Evolutionary conservation across 2,113 vertebrate genomes (phyloP).

Genomic region (Callionymus lyra): DNA sequence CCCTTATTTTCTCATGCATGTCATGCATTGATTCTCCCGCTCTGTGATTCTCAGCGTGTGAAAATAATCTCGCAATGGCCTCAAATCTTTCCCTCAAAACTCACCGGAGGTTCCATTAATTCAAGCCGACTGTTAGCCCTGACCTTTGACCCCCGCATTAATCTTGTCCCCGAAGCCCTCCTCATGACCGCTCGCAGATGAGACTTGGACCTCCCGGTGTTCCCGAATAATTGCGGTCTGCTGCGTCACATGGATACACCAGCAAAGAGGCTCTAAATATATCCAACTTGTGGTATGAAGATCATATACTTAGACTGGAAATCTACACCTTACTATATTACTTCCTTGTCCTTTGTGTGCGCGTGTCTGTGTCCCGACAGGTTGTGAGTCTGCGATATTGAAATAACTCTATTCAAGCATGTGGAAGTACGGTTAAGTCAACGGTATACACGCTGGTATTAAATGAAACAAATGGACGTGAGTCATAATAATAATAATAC

Average conservation of each 20-base stretch:
- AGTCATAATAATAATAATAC: too few relatives aligned
- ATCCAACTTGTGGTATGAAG: constrained; percentile 47
- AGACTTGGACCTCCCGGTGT: constrained; percentile 22
- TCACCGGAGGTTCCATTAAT: neutral
- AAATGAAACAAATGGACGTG: neutral
- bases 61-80: too few relatives aligned
- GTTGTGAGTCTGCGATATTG: constrained; percentile 3
- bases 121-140: neutral
- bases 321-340: constrained; percentile 34
- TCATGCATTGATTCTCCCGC: too few relatives aligned
- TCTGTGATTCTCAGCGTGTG: neutral
- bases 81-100: too few relatives aligned
- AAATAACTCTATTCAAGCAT: too few relatives aligned
- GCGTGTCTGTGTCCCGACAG: constrained; percentile 6
- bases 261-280: constrained; percentile 59
- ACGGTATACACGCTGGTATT: neutral
- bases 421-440: too few relatives aligned
- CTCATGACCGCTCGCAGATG: constrained; percentile 32
- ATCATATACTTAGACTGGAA: constrained; percentile 44
- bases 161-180: constrained; percentile 13
- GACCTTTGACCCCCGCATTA: constrained; percentile 18
- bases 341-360: constrained; percentile 34
- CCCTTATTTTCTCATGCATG: neutral
- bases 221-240: constrained; percentile 52
- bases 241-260: constrained; percentile 56